These are phyloP conservation scores for Menidia beryllina DNA, from an alignment of 2,113 vertebrate genomes.

Conservation along the genomic window DNA sequence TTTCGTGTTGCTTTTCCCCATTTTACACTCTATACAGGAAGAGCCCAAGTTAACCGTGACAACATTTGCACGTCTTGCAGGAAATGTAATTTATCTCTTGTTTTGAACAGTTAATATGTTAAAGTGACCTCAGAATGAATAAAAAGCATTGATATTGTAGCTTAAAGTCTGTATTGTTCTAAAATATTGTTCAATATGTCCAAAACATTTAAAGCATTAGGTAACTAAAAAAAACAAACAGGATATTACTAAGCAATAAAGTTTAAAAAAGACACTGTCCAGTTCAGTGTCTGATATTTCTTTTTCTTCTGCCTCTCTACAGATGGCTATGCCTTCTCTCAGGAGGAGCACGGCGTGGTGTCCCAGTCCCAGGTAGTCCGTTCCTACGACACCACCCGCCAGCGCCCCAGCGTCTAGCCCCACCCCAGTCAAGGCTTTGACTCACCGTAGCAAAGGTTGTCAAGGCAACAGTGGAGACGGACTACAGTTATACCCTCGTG, in stretches of 20 bases:
- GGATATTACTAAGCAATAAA: too few species aligned
- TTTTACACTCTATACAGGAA: neutral
- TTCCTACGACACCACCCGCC: constrained; percentile 95
- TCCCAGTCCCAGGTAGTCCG: constrained; percentile 96
- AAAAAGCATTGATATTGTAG: too few species aligned
- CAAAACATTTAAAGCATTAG: too few species aligned
- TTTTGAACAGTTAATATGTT: too few species aligned
- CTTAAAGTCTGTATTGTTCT: too few species aligned
- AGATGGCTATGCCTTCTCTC: constrained; percentile 99
- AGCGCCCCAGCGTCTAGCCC: constrained; percentile 87
- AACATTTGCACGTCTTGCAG: too few species aligned
- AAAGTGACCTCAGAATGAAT: too few species aligned
- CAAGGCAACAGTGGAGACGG: constrained; percentile 63
- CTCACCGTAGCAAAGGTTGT: constrained; percentile 49
- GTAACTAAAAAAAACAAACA: too few species aligned
- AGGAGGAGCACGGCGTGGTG: constrained; percentile 97
- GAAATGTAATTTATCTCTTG: neutral
- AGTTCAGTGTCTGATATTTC: neutral
- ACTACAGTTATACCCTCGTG: constrained; percentile 56
- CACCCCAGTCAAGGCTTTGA: constrained; percentile 41
- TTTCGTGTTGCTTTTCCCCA: neutral
- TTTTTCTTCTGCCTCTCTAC: constrained; percentile 28
- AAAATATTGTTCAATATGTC: too few species aligned
- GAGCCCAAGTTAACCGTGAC: too few species aligned
- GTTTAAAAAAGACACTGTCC: too few species aligned